These are phyloP conservation scores for Drosophila colorata DNA, from an alignment of 2,888 invertebrate genomes.

Conservation along the genomic window DNA sequence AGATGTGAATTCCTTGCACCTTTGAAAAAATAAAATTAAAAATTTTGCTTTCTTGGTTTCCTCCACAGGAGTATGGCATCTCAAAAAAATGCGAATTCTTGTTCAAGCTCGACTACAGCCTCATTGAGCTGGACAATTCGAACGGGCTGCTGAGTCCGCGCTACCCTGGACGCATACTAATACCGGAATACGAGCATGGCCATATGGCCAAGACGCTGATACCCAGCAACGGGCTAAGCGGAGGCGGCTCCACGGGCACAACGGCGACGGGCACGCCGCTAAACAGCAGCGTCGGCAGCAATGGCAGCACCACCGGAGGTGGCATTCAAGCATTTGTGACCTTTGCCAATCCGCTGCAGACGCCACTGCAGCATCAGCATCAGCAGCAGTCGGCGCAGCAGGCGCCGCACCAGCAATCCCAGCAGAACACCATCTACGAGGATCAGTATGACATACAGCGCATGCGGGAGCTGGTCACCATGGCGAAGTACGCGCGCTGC, in stretches of 20 bases:
- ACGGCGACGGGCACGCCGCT: constrained; percentile 55
- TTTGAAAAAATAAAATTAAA: too few relatives aligned
- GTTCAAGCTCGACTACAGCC: constrained; percentile 89
- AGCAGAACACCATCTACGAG: constrained; percentile 87
- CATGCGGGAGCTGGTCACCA: constrained; percentile 88
- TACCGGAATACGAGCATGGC: constrained; percentile 87
- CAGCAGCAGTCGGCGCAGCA: constrained; percentile 46
- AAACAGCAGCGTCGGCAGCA: constrained; percentile 45
- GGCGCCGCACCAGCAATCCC: constrained; percentile 40
- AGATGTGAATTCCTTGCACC: too few relatives aligned
- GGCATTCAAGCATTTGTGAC: constrained; percentile 81
- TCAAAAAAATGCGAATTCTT: constrained; percentile 88
- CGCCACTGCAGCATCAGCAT: constrained; percentile 44
- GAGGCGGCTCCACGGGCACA: constrained; percentile 48
- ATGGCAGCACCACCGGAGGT: constrained; percentile 32
- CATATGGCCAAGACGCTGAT: constrained; percentile 75
- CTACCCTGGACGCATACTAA: constrained; percentile 90
- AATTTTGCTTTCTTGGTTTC: not conserved
- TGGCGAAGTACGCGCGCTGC: constrained; percentile 90
- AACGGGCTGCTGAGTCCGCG: constrained; percentile 89
- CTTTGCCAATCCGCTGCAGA: constrained; percentile 72
- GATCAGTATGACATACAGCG: constrained; percentile 87
- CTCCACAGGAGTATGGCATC: constrained; percentile 86
- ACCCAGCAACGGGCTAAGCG: constrained; percentile 58
- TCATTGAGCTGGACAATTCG: constrained; percentile 88